Base-by-base conservation (phyloP, 2,888 invertebrate species). In the Pseudoips prasinana region DNA sequence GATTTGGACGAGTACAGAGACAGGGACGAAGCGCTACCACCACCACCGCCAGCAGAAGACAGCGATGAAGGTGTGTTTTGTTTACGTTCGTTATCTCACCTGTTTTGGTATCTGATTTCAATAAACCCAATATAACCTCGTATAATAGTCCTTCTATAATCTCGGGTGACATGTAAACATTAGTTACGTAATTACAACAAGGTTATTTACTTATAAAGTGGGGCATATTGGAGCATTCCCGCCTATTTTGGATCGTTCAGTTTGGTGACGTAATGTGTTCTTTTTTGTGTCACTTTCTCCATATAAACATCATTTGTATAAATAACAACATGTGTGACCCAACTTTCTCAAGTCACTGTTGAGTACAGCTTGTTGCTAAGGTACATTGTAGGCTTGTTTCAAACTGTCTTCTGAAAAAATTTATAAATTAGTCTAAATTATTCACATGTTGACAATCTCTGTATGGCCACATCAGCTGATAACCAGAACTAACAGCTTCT, bases 1-100 rank as follows among this genome's bases (percentile, higher is more conserved):
- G 93, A 92, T 60, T 61, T 91, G 55, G 93, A 94, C 42, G 93
- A 93, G 50, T 92, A 92, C 57, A 87, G 91, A 34, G 93, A 93
- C 44, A 90, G 90, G 39, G 92, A 93, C 39, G 93, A 67, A 83
- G 73, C 76, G 35, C 67, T 65, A 71, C 85, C 68, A 50, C 69
- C 63, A 86, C 91, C 71, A 85, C 91, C 71, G 83, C 92, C 76
- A 90, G 90, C 90, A 80, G 92, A 92, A 51, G 80, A 82, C 43
- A 90, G 90, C 54, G 90, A 90, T 51, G 91, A 91, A 85, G 90
- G 91, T 90, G 71, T 44, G 43, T 64, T 64, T 76, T 86, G 85
- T 84, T 85, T 85, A 84, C 78, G 72, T 63, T 62, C 55, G 52
- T 59, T 66, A 58, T 63, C 55, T 61, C 46, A 47, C 56, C 67